Base-by-base conservation (phyloP, 2,888 invertebrate genomes). In the Trissolcus brochymenae region DNA sequence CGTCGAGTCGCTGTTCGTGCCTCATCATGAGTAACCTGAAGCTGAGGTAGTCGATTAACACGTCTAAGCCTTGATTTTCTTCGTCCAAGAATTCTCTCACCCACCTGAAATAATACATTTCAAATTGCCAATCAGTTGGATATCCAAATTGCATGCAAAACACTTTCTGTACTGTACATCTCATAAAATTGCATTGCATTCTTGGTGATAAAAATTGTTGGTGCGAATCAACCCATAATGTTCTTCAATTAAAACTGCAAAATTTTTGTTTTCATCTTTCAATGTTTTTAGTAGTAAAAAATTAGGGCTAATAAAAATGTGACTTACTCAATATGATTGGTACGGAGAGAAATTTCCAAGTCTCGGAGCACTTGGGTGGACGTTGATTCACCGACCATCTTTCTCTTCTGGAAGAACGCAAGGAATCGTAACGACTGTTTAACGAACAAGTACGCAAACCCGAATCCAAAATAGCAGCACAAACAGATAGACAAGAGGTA, bases 321-420 rank as follows among this genome's bases (percentile, higher is more conserved):
- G 11, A 92, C 95, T 94, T 90, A 97, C 97, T 99, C 99, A 89
- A 99, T 99, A 90, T 98, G 97, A 92, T 99, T 99, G 81, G 99
- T 99, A 86, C 99, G 93, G 85, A 99, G 91, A 54, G 98, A 99
- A 89, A 99, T 99, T 92, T 99, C 99, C 90, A 99, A 92, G 92
- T 99, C 98, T 87, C 98, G 93, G 79, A 99, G 92, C 83, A 99
- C 98, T 92, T 98, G 98, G 54, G 99, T 99, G 70, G 99, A 99
- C 77, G 98, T 98, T 60, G 98, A 95, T 89, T 98, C 98, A 75
- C 97, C 96, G 78, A 98, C 95, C 93, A 97, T 96, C 92, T 97
- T 97, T 88, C 98, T 93, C 93, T 98, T 98, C 98, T 98, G 94
- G 77, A 93, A 93, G 90, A 90, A 90, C 87, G 90, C 89, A 89